phyloP scores from a whole-genome alignment of 1,140 invertebrate species.

The Tetramorium parvispinum region DNA sequence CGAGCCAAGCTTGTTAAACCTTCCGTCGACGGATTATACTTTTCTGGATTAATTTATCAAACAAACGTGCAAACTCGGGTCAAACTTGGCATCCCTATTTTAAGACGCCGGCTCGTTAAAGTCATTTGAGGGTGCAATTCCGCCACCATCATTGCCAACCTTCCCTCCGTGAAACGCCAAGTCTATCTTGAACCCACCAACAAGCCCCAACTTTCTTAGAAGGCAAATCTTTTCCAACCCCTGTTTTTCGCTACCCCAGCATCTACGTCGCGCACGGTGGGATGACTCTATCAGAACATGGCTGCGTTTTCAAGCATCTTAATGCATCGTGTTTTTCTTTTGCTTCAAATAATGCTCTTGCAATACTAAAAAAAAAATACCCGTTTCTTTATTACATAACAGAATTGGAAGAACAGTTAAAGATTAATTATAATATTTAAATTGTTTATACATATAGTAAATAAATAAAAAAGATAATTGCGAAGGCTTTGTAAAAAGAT shows the following conservation, averaged over 20 bases:
- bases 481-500: background rate
- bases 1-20: slow-evolving; percentile 72
- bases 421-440: slow-evolving; percentile 10
- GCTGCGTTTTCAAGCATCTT: slow-evolving; percentile 80
- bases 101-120: slow-evolving; percentile 80
- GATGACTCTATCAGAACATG: slow-evolving; percentile 85
- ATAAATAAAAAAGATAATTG: background rate
- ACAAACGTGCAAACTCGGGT: slow-evolving; percentile 77
- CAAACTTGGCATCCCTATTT: slow-evolving; percentile 76
- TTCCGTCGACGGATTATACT: slow-evolving; percentile 59
- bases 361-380: background rate
- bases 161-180: slow-evolving; percentile 65
- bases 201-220: slow-evolving; percentile 74
- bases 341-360: background rate
- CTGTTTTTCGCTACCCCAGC: slow-evolving; percentile 75
- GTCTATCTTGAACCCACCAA: slow-evolving; percentile 33
- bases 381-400: background rate
- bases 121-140: slow-evolving; percentile 77
- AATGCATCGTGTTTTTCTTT: slow-evolving; percentile 71
- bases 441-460: background rate
- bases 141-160: slow-evolving; percentile 56
- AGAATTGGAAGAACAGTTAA: background rate
- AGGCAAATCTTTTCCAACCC: slow-evolving; percentile 82
- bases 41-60: slow-evolving; percentile 82
- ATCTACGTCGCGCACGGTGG: slow-evolving; percentile 66